Evolutionary conservation across 2,797 vertebrate species (phyloP), one percentile per base, ranked within the genome.

Genomic region (Arrhamphus sclerolepis): DNA sequence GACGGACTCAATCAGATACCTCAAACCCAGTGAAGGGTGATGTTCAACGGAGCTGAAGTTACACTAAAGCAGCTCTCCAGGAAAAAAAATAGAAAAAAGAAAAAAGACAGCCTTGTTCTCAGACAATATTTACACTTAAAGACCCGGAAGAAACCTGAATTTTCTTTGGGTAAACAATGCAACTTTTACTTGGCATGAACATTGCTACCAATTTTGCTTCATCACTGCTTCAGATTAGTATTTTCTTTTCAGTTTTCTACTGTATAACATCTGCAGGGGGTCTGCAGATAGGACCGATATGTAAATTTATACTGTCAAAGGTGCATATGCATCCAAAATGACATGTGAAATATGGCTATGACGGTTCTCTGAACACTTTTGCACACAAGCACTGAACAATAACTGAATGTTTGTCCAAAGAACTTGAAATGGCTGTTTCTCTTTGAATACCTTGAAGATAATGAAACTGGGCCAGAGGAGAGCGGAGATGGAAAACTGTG

Each of bases 1-100:
- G 90, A 90, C 89, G 87, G 87, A 88, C 88, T 91, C 89, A 87
- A 91, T 92, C 90, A 91, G 89, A 91, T 89, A 88, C 81, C 87
- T 86, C 79, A 77, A 70, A 86, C 77, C 73, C 85, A 91, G 77
- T 89, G 89, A 86, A 91, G 90, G 85, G 87, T 90, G 87, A 78
- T 87, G 89, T 53, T 90, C 89, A 90, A 83, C 79, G 80, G 84
- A 87, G 87, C 87, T 81, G 83, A 87, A 87, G 87, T 79, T 87
- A 78, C 81, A 82, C 85, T 70, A 72, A 82, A 69, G 77, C 85
- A 52, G 77, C 81, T 80, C 77, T 69, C 64, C 44, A 1, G 84
- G 7, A 14, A 22, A 13, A 46, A 11, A 13, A 26, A 26, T 3
- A 26, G 24, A 38, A 38, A 20, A 19, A 43, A 44, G n/a, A 85